Evolutionary conservation across 2,113 vertebrate genomes (phyloP).

Genomic region (Chloropsis hardwickii): DNA sequence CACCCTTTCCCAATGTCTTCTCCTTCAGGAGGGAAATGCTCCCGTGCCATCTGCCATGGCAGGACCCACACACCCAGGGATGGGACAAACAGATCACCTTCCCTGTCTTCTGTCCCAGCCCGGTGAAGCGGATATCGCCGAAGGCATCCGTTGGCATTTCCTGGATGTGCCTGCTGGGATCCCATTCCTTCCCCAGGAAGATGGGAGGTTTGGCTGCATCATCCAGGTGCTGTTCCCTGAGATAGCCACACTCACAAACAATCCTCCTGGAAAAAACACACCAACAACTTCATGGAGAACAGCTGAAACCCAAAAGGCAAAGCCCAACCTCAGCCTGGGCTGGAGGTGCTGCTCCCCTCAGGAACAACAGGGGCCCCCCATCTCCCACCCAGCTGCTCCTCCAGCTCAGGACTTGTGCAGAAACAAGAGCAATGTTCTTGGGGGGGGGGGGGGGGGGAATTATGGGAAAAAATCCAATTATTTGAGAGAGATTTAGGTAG

Average conservation of each 20-base stretch:
- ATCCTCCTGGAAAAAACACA: slow-evolving; percentile 66
- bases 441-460: background rate
- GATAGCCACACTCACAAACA: slow-evolving; percentile 84
- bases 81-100: slow-evolving; percentile 73
- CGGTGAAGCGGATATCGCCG: slow-evolving; percentile 84
- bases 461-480: background rate
- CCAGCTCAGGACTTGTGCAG: background rate
- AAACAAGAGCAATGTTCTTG: background rate
- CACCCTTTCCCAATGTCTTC: background rate
- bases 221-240: slow-evolving; percentile 74
- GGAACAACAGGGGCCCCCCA: fast-evolving
- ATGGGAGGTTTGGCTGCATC: slow-evolving; percentile 75
- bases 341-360: background rate
- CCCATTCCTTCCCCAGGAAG: slow-evolving; percentile 77
- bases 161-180: slow-evolving; percentile 75
- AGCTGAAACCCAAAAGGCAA: background rate
- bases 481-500: too few species aligned
- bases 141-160: slow-evolving; percentile 89
- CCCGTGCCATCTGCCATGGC: fast-evolving
- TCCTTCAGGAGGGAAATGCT: background rate
- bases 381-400: background rate
- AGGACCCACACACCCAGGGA: background rate
- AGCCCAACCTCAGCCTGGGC: background rate
- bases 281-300: fast-evolving
- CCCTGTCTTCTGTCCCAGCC: slow-evolving; percentile 78